These are phyloP conservation scores for Austrolebias charrua DNA, from an alignment of 2,797 vertebrate species.

Conservation along the genomic window DNA sequence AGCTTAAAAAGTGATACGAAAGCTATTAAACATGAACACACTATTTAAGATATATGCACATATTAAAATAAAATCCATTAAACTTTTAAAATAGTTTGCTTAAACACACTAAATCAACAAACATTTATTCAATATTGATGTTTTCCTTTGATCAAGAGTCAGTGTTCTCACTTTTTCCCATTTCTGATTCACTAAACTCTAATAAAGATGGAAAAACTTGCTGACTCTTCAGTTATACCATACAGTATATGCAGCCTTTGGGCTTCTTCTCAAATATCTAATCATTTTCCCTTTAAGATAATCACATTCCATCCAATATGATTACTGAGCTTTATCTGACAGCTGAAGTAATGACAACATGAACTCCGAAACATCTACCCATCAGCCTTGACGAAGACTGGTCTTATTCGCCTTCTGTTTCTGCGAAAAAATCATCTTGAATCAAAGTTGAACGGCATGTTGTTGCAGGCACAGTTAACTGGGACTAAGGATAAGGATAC, in stretches of 20 bases:
- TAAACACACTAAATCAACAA: constrained; percentile 5
- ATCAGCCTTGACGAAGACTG: constrained; percentile 22
- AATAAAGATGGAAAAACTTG: not conserved
- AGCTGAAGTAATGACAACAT: constrained; percentile 8
- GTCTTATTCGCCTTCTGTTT: constrained; percentile 46
- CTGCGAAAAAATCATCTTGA: constrained; percentile 24
- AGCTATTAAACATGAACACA: constrained; percentile 3
- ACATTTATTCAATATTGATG: constrained; percentile 4
- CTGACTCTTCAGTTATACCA: not conserved
- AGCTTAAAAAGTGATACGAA: constrained; percentile 28
- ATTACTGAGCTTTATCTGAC: constrained; percentile 14
- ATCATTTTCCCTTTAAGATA: constrained; percentile 1
- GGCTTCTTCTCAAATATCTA: constrained; percentile 3
- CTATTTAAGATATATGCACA: not conserved
- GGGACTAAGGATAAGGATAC: too few relatives aligned
- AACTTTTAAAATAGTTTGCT: not conserved
- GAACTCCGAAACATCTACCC: not conserved
- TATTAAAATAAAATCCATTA: not conserved
- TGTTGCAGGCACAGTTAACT: constrained; percentile 52
- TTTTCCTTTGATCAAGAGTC: constrained; percentile 11
- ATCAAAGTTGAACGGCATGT: constrained; percentile 51
- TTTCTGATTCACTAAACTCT: not conserved
- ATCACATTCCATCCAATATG: not conserved
- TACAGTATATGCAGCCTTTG: constrained; percentile 4
- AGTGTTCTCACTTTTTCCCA: not conserved